A percentile compares a stretch with the other conserved stretches of the same genome.
These are phyloP conservation scores for Ctenoplectra terminalis DNA, from an alignment of 1,140 invertebrate species.

Conservation along the genomic window DNA sequence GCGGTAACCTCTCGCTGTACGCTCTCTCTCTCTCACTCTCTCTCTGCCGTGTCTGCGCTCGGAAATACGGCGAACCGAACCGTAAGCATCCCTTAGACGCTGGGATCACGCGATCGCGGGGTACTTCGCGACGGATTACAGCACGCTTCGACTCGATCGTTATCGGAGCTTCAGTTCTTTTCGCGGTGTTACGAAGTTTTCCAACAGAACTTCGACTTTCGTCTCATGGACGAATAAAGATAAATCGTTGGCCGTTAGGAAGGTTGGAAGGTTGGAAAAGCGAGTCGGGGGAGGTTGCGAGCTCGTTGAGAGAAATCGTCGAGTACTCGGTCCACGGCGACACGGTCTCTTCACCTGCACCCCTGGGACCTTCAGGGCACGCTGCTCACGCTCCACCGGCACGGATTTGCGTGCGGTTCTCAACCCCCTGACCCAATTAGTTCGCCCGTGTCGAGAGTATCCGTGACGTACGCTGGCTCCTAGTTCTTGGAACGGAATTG, in stretches of 20 bases:
- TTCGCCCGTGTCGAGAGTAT: conserved; percentile 51
- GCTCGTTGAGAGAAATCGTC: not conserved
- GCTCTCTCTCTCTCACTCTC: not conserved
- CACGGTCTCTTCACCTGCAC: conserved; percentile 5
- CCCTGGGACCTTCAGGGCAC: conserved; percentile 56
- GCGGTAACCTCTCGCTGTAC: conserved; percentile 18
- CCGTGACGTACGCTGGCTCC: conserved; percentile 11
- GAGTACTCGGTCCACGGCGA: not conserved
- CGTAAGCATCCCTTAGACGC: not conserved
- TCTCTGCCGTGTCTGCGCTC: not conserved
- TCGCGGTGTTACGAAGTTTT: not conserved
- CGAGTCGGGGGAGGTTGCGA: not conserved
- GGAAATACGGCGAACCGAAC: not conserved
- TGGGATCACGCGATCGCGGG: not conserved
- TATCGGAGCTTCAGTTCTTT: not conserved
- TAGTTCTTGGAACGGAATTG: conserved; percentile 8
- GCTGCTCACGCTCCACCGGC: conserved; percentile 45
- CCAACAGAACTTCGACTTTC: not conserved
- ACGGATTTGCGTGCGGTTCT: conserved; percentile 64
- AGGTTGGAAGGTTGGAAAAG: not conserved
- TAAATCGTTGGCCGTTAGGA: not conserved
- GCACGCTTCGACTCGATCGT: not conserved
- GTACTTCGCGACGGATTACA: not conserved
- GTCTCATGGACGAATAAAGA: not conserved
- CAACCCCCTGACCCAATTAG: conserved; percentile 75